phyloP scores from a whole-genome alignment of 2,888 invertebrate genomes.

The Chloromyia formosa region DNA sequence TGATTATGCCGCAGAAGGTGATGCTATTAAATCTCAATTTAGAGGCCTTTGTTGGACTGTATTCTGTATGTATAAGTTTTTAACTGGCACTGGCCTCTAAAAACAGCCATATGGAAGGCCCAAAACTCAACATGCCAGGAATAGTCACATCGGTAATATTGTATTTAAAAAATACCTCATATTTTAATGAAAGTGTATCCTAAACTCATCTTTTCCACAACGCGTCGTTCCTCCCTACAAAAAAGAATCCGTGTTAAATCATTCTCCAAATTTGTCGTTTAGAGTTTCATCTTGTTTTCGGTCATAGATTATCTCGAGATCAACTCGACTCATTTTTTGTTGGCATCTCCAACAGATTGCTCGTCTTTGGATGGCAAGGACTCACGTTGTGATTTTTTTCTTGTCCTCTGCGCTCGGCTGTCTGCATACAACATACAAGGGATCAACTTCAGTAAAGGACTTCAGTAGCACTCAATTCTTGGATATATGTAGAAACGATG shows the following conservation, averaged over 20 bases:
- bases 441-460: too few relatives aligned
- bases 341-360: neutral
- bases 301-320: slow-evolving; percentile 44
- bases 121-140: too few relatives aligned
- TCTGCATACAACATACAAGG: neutral
- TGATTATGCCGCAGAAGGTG: too few relatives aligned
- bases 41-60: too few relatives aligned
- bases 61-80: too few relatives aligned
- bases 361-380: neutral
- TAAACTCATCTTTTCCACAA: neutral
- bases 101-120: too few relatives aligned
- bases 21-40: too few relatives aligned
- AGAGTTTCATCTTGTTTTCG: slow-evolving; percentile 41
- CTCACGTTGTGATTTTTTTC: neutral
- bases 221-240: neutral
- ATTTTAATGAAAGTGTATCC: too few relatives aligned
- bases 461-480: too few relatives aligned
- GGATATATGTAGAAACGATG: neutral
- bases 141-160: too few relatives aligned
- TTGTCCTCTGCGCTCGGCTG: neutral
- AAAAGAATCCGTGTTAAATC: slow-evolving; percentile 40
- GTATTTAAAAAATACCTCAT: too few relatives aligned
- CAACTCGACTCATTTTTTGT: slow-evolving; percentile 20
- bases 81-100: too few relatives aligned
- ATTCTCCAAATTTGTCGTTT: slow-evolving; percentile 44